These are phyloP conservation scores for Diogma glabrata DNA, from an alignment of 2,888 invertebrate species.

Conservation along the genomic window DNA sequence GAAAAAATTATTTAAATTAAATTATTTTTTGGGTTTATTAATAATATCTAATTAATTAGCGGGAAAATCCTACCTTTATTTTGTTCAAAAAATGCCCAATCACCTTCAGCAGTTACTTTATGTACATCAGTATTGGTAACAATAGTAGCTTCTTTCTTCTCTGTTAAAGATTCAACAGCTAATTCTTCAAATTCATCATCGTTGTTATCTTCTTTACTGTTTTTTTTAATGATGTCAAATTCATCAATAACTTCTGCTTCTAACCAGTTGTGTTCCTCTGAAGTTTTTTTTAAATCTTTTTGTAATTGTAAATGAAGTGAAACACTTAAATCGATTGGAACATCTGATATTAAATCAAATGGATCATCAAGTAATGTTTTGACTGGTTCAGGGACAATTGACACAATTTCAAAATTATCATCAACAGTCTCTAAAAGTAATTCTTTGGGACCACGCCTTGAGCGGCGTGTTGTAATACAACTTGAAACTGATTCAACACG, in stretches of 20 bases:
- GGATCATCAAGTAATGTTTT: slow-evolving; percentile 66
- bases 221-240: slow-evolving; percentile 48
- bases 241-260: slow-evolving; percentile 34
- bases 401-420: slow-evolving; percentile 34
- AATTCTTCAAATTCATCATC: slow-evolving; percentile 61
- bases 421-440: slow-evolving; percentile 52
- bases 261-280: slow-evolving; percentile 23
- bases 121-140: slow-evolving; percentile 36
- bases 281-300: slow-evolving; percentile 33
- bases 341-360: slow-evolving; percentile 51
- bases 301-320: slow-evolving; percentile 45
- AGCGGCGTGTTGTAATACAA: slow-evolving; percentile 40
- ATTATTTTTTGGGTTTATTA: slow-evolving; percentile 24
- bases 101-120: slow-evolving; percentile 32
- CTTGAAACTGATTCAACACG: slow-evolving; percentile 64
- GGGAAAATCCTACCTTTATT: slow-evolving; percentile 36
- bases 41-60: slow-evolving; percentile 30
- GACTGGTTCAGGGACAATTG: slow-evolving; percentile 30
- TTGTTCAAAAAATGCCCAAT: slow-evolving; percentile 55
- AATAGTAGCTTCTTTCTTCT: slow-evolving; percentile 40
- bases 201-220: slow-evolving; percentile 35
- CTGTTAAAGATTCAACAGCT: slow-evolving; percentile 63
- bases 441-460: slow-evolving; percentile 53
- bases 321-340: slow-evolving; percentile 59
- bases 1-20: no score